phyloP scores from a whole-genome alignment of 1,140 invertebrate genomes.

The Caenorhabditis briggsae region DNA sequence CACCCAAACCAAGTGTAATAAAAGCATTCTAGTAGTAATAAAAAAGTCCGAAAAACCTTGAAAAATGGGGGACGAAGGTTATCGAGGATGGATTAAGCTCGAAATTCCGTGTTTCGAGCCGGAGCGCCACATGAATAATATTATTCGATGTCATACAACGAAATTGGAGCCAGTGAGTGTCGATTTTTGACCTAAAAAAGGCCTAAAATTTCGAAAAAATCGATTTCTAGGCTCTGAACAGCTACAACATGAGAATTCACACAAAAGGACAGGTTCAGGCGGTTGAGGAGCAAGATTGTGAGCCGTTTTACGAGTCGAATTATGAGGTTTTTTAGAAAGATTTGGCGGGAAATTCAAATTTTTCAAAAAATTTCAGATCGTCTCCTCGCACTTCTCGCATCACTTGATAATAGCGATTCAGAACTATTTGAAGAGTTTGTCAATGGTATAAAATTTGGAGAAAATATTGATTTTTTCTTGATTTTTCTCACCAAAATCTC shows the following conservation, averaged over 20 bases:
- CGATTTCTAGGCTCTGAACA: neutral
- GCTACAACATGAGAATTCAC: neutral
- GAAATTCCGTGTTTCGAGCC: constrained; percentile 6
- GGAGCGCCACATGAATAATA: neutral
- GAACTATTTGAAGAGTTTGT: constrained; percentile 5
- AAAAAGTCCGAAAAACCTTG: neutral
- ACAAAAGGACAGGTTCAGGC: constrained; percentile 38
- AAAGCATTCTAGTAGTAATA: no score
- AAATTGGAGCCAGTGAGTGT: constrained; percentile 18
- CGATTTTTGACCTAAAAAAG: neutral
- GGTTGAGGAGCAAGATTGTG: constrained; percentile 20
- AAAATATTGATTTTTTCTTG: neutral
- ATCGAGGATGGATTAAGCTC: constrained; percentile 46
- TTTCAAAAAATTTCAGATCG: neutral
- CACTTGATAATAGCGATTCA: neutral
- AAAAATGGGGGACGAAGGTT: constrained; percentile 36
- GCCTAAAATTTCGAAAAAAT: neutral
- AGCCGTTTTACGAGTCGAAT: constrained; percentile 45
- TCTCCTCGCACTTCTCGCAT: neutral
- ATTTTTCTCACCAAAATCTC: no score
- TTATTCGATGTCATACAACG: neutral
- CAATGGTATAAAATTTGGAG: neutral
- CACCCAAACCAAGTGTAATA: no score
- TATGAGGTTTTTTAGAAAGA: neutral
- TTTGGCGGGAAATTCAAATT: neutral